Conservation (phyloP, 2,113 vertebrate genomes). For the Puntigrus tetrazona region DNA sequence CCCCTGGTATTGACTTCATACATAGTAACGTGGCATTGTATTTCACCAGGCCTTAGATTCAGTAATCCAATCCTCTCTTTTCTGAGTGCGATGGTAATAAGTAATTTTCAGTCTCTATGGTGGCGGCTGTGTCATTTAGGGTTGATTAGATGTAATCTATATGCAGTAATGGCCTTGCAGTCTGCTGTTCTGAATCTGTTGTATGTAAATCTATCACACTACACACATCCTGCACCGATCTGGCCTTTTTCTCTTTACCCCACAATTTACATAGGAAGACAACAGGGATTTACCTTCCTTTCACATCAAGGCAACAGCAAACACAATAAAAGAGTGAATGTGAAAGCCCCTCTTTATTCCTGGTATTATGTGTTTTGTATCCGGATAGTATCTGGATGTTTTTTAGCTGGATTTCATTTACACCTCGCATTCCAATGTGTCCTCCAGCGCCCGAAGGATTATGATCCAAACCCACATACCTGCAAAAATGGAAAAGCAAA, state of each 20-base stretch:
- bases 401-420: neutral
- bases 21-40: neutral
- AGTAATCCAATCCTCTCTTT: conserved; percentile 20
- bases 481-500: neutral
- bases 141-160: conserved; percentile 38
- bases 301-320: conserved; percentile 7
- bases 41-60: conserved; percentile 16
- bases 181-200: conserved; percentile 17
- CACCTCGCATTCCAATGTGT: neutral
- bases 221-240: neutral
- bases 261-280: neutral
- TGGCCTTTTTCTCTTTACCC: neutral
- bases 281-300: neutral
- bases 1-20: conserved; percentile 10
- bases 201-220: conserved; percentile 14
- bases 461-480: neutral
- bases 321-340: neutral
- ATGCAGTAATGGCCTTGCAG: conserved; percentile 29
- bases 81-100: conserved; percentile 8
- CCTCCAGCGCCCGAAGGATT: neutral
- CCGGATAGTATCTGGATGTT: neutral
- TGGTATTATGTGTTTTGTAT: neutral
- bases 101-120: conserved; percentile 5
- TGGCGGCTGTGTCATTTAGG: conserved; percentile 13
- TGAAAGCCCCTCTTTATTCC: neutral